Evolutionary conservation across 92 coral and sea anemone species (phyloP).

Genomic region (Umimayanthus chanpuru): DNA sequence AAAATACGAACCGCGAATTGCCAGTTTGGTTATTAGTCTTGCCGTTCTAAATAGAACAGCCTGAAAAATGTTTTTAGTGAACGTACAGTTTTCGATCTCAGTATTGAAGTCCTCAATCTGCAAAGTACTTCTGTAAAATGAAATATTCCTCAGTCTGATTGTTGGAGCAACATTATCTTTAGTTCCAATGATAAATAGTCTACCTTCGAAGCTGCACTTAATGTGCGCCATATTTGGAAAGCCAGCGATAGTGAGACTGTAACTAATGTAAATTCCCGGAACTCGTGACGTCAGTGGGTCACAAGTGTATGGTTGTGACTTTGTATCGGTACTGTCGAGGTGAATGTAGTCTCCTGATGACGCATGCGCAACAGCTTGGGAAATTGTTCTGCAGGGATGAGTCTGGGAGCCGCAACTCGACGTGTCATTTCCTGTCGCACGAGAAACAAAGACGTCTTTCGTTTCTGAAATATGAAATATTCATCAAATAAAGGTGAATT

Average conservation of each 20-base stretch:
- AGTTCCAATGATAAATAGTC: not conserved
- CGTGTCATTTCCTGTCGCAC: slow-evolving; percentile 31
- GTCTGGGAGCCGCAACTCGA: slow-evolving; percentile 19
- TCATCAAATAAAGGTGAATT: no score
- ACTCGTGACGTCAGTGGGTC: slow-evolving; percentile 17
- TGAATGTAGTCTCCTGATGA: slow-evolving; percentile 11
- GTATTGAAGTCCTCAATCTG: not conserved
- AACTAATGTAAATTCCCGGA: slow-evolving; percentile 28
- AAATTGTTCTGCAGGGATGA: slow-evolving; percentile 34
- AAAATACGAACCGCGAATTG: not conserved
- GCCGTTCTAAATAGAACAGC: not conserved
- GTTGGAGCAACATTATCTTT: not conserved
- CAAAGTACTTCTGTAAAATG: slow-evolving; percentile 5
- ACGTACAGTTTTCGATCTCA: not conserved
- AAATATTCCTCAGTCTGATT: not conserved
- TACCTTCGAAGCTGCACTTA: slow-evolving; percentile 25
- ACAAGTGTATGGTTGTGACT: slow-evolving; percentile 35
- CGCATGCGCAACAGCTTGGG: slow-evolving; percentile 26
- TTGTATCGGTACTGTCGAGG: slow-evolving; percentile 42
- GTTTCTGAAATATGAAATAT: not conserved
- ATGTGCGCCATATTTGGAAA: slow-evolving; percentile 33
- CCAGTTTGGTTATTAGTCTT: not conserved
- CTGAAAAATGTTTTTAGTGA: not conserved
- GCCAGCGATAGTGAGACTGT: slow-evolving; percentile 30
- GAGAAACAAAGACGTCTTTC: slow-evolving; percentile 28